These are phyloP conservation scores for Squalus acanthias DNA, from an alignment of 2,797 vertebrate genomes.

Conservation along the genomic window DNA sequence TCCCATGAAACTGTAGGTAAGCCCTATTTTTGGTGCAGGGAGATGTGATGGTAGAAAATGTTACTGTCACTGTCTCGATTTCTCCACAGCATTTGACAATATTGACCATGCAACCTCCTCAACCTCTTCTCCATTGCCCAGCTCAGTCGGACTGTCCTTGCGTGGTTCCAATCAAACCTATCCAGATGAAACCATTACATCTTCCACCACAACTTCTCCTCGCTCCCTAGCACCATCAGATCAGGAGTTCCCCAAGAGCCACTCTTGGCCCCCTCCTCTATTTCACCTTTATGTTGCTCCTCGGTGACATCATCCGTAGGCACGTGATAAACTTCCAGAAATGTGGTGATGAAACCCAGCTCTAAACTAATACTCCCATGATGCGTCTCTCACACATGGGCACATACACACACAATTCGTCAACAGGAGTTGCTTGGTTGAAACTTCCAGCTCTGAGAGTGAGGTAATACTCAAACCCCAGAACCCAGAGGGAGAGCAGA, in stretches of 20 bases:
- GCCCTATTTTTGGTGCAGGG: neutral
- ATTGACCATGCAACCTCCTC: neutral
- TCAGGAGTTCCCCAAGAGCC: neutral
- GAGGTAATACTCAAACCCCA: neutral
- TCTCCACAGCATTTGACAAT: neutral
- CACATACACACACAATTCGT: neutral
- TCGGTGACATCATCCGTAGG: neutral
- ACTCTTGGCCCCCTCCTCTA: neutral
- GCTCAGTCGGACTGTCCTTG: too few species aligned
- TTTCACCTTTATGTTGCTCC: neutral
- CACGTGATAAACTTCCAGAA: neutral
- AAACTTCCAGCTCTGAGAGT: neutral
- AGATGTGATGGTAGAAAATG: neutral
- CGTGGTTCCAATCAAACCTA: too few species aligned
- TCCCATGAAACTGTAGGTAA: neutral
- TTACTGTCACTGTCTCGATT: neutral
- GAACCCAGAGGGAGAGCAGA: neutral
- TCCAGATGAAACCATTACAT: neutral
- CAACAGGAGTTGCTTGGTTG: neutral
- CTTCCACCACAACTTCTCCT: neutral
- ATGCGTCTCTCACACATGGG: neutral
- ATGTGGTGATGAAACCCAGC: too few species aligned
- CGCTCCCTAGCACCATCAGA: neutral
- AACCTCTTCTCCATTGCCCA: neutral
- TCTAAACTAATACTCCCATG: neutral